phyloP scores from a whole-genome alignment of 2,113 vertebrate genomes.

The Pelvicachromis taeniatus region DNA sequence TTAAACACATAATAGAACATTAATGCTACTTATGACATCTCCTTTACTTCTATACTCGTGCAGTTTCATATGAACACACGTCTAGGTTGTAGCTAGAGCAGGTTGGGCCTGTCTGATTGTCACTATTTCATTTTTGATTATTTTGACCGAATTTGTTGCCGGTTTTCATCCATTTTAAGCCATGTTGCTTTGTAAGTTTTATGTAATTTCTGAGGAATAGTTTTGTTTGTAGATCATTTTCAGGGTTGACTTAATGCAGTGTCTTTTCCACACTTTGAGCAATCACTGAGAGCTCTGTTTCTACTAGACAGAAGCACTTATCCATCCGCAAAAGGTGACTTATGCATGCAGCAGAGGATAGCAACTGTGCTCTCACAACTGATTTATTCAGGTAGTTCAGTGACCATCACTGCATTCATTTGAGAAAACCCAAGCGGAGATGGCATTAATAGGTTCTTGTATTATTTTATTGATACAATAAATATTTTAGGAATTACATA shows the following conservation, averaged over 20 bases:
- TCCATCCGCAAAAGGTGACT: neutral
- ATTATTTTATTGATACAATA: neutral
- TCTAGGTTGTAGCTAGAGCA: neutral
- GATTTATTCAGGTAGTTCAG: neutral
- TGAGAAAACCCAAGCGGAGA: neutral
- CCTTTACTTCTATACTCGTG: neutral
- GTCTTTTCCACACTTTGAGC: neutral
- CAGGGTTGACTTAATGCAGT: neutral
- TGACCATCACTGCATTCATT: neutral
- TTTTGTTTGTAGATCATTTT: neutral
- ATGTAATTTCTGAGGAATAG: neutral
- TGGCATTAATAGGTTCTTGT: neutral
- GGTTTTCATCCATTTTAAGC: neutral
- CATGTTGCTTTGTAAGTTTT: neutral
- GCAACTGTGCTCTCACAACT: neutral
- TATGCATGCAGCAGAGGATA: neutral
- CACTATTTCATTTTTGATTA: neutral
- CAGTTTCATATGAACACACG: neutral
- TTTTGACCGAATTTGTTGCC: neutral
- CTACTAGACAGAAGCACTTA: neutral
- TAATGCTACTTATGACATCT: neutral
- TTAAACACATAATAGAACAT: too few relatives aligned
- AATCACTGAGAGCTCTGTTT: neutral
- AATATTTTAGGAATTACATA: neutral
- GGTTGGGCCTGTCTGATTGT: neutral